phyloP scores from a whole-genome alignment of 1,140 invertebrate genomes.

The Drosophila ambigua region DNA sequence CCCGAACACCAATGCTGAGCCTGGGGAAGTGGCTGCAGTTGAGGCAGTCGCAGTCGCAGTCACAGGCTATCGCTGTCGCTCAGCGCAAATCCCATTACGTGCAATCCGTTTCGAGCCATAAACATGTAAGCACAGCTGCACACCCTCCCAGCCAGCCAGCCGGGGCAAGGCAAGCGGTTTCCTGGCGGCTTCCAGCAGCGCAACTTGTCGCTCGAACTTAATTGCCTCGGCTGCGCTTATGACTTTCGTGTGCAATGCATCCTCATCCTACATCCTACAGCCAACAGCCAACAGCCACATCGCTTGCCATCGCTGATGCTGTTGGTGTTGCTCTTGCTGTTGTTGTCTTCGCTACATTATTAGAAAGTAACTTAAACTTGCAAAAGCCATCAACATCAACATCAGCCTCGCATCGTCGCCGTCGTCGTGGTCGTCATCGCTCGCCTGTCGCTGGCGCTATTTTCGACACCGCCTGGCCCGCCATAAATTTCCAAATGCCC shows the following conservation, averaged over 20 bases:
- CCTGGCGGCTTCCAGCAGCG: slow-evolving; percentile 77
- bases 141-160: slow-evolving; percentile 13
- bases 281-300: slow-evolving; percentile 29
- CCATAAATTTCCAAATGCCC: slow-evolving; percentile 78
- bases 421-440: slow-evolving; percentile 37
- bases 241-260: slow-evolving; percentile 81
- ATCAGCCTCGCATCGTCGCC: slow-evolving; percentile 51
- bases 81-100: slow-evolving; percentile 81
- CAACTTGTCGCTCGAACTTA: slow-evolving; percentile 82
- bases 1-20: not conserved
- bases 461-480: slow-evolving; percentile 75
- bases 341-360: slow-evolving; percentile 56
- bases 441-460: slow-evolving; percentile 66
- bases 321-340: not conserved
- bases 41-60: slow-evolving; percentile 28
- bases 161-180: slow-evolving; percentile 33
- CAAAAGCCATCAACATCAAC: slow-evolving; percentile 76
- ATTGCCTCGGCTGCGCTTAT: slow-evolving; percentile 79
- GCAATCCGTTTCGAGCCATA: slow-evolving; percentile 81
- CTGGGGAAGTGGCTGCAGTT: slow-evolving; percentile 13
- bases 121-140: slow-evolving; percentile 75
- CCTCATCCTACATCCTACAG: slow-evolving; percentile 21
- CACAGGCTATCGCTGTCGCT: slow-evolving; percentile 76
- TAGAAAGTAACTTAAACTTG: slow-evolving; percentile 73
- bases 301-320: not conserved